These are phyloP conservation scores for Fistularia tabacaria DNA, from an alignment of 2,797 vertebrate genomes.

Conservation along the genomic window DNA sequence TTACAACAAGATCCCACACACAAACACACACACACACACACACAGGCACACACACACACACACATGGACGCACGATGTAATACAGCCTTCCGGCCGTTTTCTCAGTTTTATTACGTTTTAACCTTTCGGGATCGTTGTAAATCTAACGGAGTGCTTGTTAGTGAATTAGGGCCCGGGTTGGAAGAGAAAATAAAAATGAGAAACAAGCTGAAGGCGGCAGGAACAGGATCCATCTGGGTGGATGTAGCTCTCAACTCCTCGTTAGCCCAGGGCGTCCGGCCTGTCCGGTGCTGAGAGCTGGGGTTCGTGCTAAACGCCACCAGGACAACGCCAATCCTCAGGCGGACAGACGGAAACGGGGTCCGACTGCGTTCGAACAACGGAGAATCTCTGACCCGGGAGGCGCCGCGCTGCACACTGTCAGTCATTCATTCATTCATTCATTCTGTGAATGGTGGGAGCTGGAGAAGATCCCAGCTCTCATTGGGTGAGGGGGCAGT, in stretches of 20 bases:
- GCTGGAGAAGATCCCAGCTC: too few species aligned
- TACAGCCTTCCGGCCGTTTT: conserved; percentile 35
- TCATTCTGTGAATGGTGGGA: too few species aligned
- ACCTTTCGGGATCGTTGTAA: conserved; percentile 45
- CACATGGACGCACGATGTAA: conserved; percentile 13
- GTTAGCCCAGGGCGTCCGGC: conserved; percentile 54
- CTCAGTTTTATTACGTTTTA: conserved; percentile 42
- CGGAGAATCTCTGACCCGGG: too few species aligned
- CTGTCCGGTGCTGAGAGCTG: conserved; percentile 64
- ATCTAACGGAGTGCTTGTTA: conserved; percentile 55
- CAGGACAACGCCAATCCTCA: too few species aligned
- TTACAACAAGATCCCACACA: too few species aligned
- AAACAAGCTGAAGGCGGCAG: conserved; percentile 47
- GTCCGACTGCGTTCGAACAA: too few species aligned
- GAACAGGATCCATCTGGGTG: conserved; percentile 75
- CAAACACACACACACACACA: neutral
- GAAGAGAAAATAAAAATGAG: conserved; percentile 7
- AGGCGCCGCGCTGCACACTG: too few species aligned
- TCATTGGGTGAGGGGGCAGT: too few species aligned
- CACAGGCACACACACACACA: neutral
- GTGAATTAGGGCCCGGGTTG: conserved; percentile 26
- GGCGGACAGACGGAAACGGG: too few species aligned
- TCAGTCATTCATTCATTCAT: too few species aligned
- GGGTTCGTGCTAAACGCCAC: conserved; percentile 3
- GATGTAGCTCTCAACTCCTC: conserved; percentile 74